Evolutionary conservation across 2,888 invertebrate species (phyloP).

Genomic region (Halocaridina rubra): DNA sequence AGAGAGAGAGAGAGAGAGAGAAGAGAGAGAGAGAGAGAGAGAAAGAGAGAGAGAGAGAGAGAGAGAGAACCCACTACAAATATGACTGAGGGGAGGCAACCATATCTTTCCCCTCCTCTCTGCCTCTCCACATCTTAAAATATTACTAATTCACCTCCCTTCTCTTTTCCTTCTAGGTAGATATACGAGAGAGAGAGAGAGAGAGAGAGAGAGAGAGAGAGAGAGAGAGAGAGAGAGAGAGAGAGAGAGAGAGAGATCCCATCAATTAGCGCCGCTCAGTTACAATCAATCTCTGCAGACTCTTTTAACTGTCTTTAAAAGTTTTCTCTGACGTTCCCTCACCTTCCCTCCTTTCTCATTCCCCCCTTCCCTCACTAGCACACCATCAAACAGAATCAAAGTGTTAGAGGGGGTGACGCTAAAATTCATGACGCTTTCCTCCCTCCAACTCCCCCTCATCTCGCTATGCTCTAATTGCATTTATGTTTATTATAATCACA

Average conservation of each 20-base stretch:
- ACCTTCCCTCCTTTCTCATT: not conserved
- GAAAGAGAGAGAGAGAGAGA: not conserved
- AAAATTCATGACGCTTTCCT: too few species aligned
- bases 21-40: not conserved
- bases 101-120: too few species aligned
- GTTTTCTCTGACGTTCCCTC: too few species aligned
- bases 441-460: too few species aligned
- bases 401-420: too few species aligned
- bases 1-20: conserved; percentile 28
- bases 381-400: too few species aligned
- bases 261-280: not conserved
- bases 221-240: not conserved
- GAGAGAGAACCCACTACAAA: not conserved
- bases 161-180: not conserved
- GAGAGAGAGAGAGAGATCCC: not conserved
- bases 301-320: not conserved
- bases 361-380: not conserved
- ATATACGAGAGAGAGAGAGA: not conserved
- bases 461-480: too few species aligned
- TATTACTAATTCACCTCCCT: too few species aligned
- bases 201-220: conserved; percentile 15
- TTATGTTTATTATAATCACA: too few species aligned
- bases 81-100: not conserved
- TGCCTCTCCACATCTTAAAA: too few species aligned
- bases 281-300: not conserved